Evolutionary conservation across 2,888 invertebrate species (phyloP).

Genomic region (Criorhina ranunculi): DNA sequence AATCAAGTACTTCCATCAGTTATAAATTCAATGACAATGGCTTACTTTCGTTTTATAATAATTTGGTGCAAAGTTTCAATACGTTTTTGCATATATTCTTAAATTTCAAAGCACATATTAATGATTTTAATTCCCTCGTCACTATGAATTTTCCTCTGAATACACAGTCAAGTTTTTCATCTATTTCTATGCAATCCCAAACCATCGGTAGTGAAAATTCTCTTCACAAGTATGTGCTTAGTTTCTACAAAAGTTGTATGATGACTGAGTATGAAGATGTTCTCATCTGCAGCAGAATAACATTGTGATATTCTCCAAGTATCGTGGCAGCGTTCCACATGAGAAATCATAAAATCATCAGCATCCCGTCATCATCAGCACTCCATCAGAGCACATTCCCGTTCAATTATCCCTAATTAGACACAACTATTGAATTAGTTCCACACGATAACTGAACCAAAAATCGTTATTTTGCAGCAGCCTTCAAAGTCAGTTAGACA

Average conservation of each 20-base stretch:
- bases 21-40: neutral
- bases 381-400: constrained; percentile 30
- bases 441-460: constrained; percentile 60
- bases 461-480: constrained; percentile 54
- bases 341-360: constrained; percentile 42
- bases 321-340: constrained; percentile 18
- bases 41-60: too few species aligned
- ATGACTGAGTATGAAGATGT: neutral
- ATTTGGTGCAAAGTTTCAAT: too few species aligned
- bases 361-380: constrained; percentile 11
- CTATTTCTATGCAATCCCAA: neutral
- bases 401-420: constrained; percentile 69
- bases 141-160: neutral
- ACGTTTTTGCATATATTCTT: neutral
- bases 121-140: neutral
- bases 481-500: constrained; percentile 38
- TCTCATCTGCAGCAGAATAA: neutral
- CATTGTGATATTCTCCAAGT: constrained; percentile 12
- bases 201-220: neutral
- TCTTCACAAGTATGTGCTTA: neutral
- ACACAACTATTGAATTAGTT: constrained; percentile 69
- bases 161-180: neutral
- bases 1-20: too few species aligned
- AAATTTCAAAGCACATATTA: neutral
- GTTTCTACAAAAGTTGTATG: neutral